A percentile compares a stretch with the other conserved stretches of the same genome.
phyloP scores from a whole-genome alignment of 2,888 invertebrate genomes.

The Cosmia trapezina region DNA sequence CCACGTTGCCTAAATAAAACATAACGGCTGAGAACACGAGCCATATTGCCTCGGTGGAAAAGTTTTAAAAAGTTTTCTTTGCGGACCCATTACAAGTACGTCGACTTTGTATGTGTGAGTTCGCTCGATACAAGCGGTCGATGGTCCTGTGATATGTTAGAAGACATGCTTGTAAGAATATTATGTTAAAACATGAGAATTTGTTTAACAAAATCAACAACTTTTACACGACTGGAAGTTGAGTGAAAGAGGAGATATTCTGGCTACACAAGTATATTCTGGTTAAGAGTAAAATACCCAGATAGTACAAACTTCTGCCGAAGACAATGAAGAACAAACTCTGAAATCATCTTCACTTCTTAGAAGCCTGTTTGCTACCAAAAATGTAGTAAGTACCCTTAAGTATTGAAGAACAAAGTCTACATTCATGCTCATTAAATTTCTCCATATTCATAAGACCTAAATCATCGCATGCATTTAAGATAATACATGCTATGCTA shows the following conservation, averaged over 20 bases:
- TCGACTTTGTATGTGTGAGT: constrained; percentile 83
- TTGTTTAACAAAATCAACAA: constrained; percentile 30
- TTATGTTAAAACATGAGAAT: constrained; percentile 40
- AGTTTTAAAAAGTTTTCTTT: constrained; percentile 91
- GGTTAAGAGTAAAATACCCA: not conserved
- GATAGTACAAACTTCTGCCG: not conserved
- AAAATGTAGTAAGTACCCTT: not conserved
- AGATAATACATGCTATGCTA: constrained; percentile 32
- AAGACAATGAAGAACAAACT: not conserved
- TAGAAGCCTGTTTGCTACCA: not conserved
- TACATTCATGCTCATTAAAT: not conserved
- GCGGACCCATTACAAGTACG: constrained; percentile 90
- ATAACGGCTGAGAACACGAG: constrained; percentile 90
- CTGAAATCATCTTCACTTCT: not conserved
- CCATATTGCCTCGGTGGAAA: constrained; percentile 91
- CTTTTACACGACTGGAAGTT: constrained; percentile 3
- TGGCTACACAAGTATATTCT: too few relatives aligned
- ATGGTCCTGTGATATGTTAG: constrained; percentile 76
- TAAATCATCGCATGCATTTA: constrained; percentile 31
- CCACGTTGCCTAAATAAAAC: constrained; percentile 89
- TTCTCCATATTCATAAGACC: constrained; percentile 29
- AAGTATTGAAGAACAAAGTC: constrained; percentile 2
- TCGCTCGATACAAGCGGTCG: constrained; percentile 85
- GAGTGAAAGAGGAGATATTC: not conserved
- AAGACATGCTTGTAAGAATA: constrained; percentile 57